Percentiles rank a stretch among this genome's conserved stretches.
Evolutionary conservation across 2,888 invertebrate species (phyloP).

Genomic region (Plutella xylostella): DNA sequence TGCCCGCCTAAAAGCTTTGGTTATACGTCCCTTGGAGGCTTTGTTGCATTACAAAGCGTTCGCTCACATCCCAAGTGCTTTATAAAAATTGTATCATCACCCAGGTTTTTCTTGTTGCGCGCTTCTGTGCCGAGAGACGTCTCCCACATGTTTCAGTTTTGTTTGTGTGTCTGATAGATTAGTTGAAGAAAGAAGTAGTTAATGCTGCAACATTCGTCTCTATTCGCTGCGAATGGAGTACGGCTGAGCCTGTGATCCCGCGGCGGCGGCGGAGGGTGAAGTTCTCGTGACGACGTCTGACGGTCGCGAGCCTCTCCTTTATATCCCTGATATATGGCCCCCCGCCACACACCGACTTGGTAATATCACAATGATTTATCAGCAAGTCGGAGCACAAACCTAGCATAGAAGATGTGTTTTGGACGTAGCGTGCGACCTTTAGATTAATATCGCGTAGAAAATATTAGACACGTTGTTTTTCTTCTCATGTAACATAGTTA

Average conservation of each 20-base stretch:
- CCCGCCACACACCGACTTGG: slow-evolving; percentile 41
- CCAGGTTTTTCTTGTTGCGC: background rate
- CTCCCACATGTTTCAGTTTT: too few relatives aligned
- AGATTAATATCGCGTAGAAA: slow-evolving; percentile 40
- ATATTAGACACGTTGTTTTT: slow-evolving; percentile 38
- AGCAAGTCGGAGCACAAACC: slow-evolving; percentile 34
- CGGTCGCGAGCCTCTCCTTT: slow-evolving; percentile 31
- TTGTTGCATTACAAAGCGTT: slow-evolving; percentile 58
- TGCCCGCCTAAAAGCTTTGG: slow-evolving; percentile 58
- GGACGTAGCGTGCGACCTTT: slow-evolving; percentile 27
- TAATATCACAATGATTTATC: slow-evolving; percentile 53
- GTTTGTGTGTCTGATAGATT: background rate
- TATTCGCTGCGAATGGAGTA: slow-evolving; percentile 19
- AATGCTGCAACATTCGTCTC: slow-evolving; percentile 30
- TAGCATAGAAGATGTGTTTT: slow-evolving; percentile 37
- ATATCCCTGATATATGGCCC: slow-evolving; percentile 48
- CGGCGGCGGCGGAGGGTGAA: background rate
- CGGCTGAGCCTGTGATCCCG: background rate
- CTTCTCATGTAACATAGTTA: too few relatives aligned
- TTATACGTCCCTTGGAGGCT: slow-evolving; percentile 40
- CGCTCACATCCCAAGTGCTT: slow-evolving; percentile 41
- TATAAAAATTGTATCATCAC: slow-evolving; percentile 40
- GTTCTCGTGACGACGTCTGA: slow-evolving; percentile 14
- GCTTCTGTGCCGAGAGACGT: too few relatives aligned
- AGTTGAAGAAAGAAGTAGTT: background rate